A percentile compares a stretch with the other conserved stretches of the same genome.
These are phyloP conservation scores for Hydropsyche tenuis DNA, from an alignment of 1,140 invertebrate genomes.

Conservation along the genomic window DNA sequence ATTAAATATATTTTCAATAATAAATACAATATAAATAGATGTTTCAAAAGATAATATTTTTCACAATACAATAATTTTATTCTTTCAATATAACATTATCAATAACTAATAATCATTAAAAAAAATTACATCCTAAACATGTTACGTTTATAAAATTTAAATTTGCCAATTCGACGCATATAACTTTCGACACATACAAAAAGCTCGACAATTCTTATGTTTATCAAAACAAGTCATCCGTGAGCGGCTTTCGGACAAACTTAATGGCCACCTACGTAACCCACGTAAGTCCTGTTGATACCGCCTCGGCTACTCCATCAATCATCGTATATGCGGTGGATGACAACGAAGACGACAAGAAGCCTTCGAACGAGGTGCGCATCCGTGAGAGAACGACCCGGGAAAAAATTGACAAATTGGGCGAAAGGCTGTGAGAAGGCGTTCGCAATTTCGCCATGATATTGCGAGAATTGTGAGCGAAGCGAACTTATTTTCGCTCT, in stretches of 20 bases:
- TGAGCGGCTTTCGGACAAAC: background rate
- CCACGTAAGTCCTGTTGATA: background rate
- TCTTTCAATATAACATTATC: too few relatives aligned
- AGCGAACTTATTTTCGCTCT: too few relatives aligned
- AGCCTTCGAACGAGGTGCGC: background rate
- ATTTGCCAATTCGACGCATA: background rate
- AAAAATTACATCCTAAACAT: too few relatives aligned
- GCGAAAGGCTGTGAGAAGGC: background rate
- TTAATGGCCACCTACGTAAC: constrained; percentile 15
- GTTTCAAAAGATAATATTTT: too few relatives aligned
- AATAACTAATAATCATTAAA: too few relatives aligned
- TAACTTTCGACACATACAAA: background rate
- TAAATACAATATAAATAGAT: too few relatives aligned
- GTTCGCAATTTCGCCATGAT: too few relatives aligned
- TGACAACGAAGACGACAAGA: background rate
- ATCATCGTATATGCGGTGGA: background rate
- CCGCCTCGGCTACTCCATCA: background rate
- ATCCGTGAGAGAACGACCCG: background rate
- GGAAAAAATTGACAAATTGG: background rate
- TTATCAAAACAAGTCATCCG: background rate
- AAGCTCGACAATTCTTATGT: constrained; percentile 1
- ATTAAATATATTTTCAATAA: too few relatives aligned
- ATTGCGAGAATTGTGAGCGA: too few relatives aligned
- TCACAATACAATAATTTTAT: too few relatives aligned
- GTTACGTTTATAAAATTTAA: too few relatives aligned